Evolutionary conservation across 2,888 invertebrate species (phyloP).

Genomic region (Ennomos fuscantarius): DNA sequence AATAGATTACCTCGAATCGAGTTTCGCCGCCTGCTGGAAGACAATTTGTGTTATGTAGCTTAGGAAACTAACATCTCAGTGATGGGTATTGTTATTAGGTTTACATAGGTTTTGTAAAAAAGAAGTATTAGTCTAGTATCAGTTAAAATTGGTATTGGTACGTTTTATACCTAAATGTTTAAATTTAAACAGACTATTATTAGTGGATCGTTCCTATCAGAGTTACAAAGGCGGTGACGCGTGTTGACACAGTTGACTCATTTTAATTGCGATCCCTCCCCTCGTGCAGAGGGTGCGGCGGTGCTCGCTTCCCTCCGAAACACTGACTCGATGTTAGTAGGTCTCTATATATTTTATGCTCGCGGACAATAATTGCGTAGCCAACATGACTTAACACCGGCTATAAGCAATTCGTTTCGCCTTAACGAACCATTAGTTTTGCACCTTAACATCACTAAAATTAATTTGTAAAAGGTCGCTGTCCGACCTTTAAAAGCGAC

Average conservation of each 20-base stretch:
- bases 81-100: constrained; percentile 24
- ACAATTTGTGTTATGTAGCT: constrained; percentile 31
- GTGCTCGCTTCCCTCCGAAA: constrained; percentile 50
- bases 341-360: too few species aligned
- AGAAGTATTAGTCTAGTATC: background rate
- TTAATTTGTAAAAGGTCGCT: constrained; percentile 65
- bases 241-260: constrained; percentile 66
- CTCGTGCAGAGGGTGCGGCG: constrained; percentile 50
- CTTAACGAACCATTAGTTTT: constrained; percentile 68
- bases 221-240: constrained; percentile 43
- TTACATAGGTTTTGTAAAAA: background rate
- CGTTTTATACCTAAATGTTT: too few species aligned
- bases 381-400: constrained; percentile 69
- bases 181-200: too few species aligned
- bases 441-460: constrained; percentile 67
- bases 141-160: too few species aligned
- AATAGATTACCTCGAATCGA: constrained; percentile 77
- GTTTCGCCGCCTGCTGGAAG: constrained; percentile 55
- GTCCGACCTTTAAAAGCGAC: constrained; percentile 54
- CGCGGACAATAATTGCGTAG: constrained; percentile 68
- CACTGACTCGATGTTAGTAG: constrained; percentile 40
- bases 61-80: constrained; percentile 26
- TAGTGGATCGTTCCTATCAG: too few species aligned
- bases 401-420: constrained; percentile 78
- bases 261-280: constrained; percentile 71